Base-by-base conservation (phyloP, 1,140 invertebrate genomes). In the Brachionus manjavacas region DNA sequence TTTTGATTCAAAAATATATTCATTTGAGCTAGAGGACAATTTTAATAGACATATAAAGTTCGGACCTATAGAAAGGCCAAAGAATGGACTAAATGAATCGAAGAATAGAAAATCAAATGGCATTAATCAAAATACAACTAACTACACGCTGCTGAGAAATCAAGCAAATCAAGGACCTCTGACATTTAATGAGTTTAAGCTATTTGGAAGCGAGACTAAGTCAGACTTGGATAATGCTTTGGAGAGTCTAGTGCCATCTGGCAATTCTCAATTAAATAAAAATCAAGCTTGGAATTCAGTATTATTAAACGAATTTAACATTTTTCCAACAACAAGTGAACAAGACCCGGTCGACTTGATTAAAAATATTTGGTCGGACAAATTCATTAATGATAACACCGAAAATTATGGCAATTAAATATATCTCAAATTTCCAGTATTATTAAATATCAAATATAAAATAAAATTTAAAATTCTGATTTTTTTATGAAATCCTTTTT, bases 251-350 rank as follows among this genome's bases (percentile, higher is more conserved):
- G 35, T 72, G 1, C 35, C 68, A 14, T 16, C n/a, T 9, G 20
- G 35, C 31, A 64, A 9, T 8, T 43, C 39, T 16, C 23, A 31
- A 64, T 43, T 7, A 39, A 60, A 81, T 20, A 25, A 52, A 41
- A 68, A 68, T 28, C 79, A 66, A 68, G 52, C 79, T 11, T 81
- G 79, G 79, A 81, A 81, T 46, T 81, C 79, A 46, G 79, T 81
- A 31, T 41, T 81, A 64, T 66, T 81, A 41, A 68, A 81, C 23
- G 52, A 81, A 39, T 20, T 76, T 49, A 23, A 74, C 16, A 46
- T 16, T 49, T 14, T 76, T 49, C 41, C 41, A n/a, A 9, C 31
- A 20, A 72, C 14, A 3, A 41, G 20, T 39, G 16, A 16, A 16
- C 31, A 72, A 49, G 72, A 76, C 20, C 20, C 72, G 16, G 72